These are phyloP conservation scores for Garrulus glandarius DNA, from an alignment of 2,797 vertebrate species.

Conservation along the genomic window DNA sequence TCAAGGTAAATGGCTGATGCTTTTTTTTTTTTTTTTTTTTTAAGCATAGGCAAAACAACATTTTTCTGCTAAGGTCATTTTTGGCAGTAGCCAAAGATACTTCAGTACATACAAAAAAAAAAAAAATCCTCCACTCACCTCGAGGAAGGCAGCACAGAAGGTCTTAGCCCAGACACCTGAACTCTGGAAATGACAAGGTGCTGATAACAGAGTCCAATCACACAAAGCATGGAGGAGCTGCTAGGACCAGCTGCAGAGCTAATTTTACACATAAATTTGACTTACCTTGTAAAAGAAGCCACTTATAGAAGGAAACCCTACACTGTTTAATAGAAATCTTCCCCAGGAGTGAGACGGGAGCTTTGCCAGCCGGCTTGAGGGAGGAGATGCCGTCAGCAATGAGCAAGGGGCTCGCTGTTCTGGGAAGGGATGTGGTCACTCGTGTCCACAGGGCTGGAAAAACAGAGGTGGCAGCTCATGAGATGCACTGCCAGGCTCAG, in stretches of 20 bases:
- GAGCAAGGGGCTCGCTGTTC: neutral
- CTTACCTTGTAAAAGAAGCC: neutral
- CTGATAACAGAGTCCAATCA: neutral
- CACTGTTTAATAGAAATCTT: neutral
- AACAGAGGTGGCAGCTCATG: neutral
- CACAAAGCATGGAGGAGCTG: neutral
- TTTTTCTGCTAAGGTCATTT: neutral
- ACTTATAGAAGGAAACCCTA: neutral
- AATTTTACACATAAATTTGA: neutral
- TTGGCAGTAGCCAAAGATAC: neutral
- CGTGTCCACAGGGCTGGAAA: neutral
- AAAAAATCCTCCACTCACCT: neutral
- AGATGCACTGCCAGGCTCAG: neutral
- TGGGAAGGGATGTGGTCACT: neutral
- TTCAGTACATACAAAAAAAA: neutral
- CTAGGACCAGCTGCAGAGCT: neutral
- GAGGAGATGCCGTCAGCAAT: neutral
- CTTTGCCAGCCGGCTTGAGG: neutral
- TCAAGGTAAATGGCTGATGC: neutral
- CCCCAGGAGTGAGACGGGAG: neutral
- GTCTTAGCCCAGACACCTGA: neutral
- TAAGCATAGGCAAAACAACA: neutral
- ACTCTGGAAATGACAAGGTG: fast-evolving
- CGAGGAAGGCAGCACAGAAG: neutral
- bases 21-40: neutral